Base-by-base conservation (phyloP, 1,140 invertebrate genomes). In the Pseudomyrmex concolor region DNA sequence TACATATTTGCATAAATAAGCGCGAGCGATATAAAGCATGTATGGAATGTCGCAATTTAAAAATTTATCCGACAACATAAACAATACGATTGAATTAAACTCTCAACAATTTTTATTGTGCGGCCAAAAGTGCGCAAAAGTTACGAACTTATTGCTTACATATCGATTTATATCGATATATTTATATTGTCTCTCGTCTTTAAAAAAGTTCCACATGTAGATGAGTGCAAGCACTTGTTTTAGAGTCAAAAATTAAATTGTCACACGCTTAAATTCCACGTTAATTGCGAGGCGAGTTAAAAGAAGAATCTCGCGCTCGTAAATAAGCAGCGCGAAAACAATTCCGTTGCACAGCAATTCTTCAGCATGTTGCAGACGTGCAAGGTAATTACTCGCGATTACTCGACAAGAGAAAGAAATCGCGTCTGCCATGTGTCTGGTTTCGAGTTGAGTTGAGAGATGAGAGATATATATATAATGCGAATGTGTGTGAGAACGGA, bases 401-500 rank as follows among this genome's bases (percentile, higher is more conserved):
- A 77, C 25, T 55, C 62, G 59, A 25, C 17, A 57, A 64, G 34
- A 70, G 57, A 84, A 76, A 84, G 76, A 84, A 68, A 70, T 71
- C 59, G 59, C 73, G 84, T 89, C 87, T 89, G 80, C 72, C 45
- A 48, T 55, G 10, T 19, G 86, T 89, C 86, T 89, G 84, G 67
- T 76, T 77, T 80, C 45, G 62, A 73, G 87, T 88, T 86, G 74
- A 88, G 55, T 34, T 5, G 34, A 34, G 34, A 34, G 34, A 34
- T 34, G 34, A 34, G 34, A 34, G 34, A 34, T 5, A 34, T 5
- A 34, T 34, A 34, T 34, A 89, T 87, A 77, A 88, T 87, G 73
- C 54, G 63, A 76, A 64, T 67, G 59, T 43, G 60, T 84, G 82
- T 70, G 84, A 64, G 55, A 55, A 57, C 3, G n/a, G 67, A 72